Evolutionary conservation across 1,140 invertebrate species (phyloP).

Genomic region (Sweltsa coloradensis): DNA sequence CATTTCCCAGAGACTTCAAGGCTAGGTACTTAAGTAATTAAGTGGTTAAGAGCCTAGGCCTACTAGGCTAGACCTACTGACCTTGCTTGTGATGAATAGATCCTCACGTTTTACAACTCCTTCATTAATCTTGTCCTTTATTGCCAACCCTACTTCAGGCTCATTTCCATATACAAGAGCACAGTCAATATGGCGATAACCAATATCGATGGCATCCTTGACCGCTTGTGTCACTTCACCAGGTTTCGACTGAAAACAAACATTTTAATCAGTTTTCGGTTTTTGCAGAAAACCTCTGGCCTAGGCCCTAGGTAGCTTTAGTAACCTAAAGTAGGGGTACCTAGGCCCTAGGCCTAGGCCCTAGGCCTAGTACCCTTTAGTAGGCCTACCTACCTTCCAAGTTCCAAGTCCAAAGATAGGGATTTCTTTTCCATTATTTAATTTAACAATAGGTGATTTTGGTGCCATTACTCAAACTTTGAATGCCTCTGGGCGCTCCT

Average conservation of each 20-base stretch:
- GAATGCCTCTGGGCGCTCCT: no score
- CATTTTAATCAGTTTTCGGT: background rate
- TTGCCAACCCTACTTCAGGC: slow-evolving; percentile 63
- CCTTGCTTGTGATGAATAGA: slow-evolving; percentile 33
- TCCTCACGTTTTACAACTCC: slow-evolving; percentile 56
- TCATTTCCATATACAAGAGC: slow-evolving; percentile 76
- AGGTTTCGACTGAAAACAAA: slow-evolving; percentile 45
- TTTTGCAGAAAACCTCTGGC: background rate
- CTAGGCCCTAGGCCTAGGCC: background rate
- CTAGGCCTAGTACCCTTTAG: background rate
- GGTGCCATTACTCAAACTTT: background rate
- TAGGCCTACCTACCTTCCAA: background rate
- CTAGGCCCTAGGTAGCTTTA: background rate
- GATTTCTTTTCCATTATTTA: background rate
- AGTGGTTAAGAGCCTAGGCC: no score
- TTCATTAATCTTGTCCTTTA: slow-evolving; percentile 56
- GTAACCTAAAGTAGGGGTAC: background rate
- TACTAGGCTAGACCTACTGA: no score
- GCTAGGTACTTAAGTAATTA: no score
- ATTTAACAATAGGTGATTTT: background rate
- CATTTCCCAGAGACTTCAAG: no score
- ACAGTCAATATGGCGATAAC: slow-evolving; percentile 76
- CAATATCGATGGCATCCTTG: slow-evolving; percentile 57
- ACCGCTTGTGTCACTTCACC: slow-evolving; percentile 62
- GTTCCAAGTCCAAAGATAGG: background rate